These are phyloP conservation scores for Cyclargus thomasi DNA, from an alignment of 1,140 invertebrate species.

Conservation along the genomic window DNA sequence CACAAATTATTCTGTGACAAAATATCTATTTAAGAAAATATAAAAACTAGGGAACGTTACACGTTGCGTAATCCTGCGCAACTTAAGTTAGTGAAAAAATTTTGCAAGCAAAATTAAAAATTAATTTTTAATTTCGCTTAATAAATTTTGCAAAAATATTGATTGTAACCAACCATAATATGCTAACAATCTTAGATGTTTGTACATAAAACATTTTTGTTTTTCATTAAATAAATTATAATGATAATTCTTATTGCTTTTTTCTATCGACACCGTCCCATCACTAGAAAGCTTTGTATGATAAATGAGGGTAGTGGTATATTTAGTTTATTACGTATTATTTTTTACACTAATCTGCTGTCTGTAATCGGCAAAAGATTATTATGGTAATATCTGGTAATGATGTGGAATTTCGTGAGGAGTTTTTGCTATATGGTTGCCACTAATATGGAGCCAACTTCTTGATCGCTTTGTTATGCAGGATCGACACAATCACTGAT, in stretches of 20 bases:
- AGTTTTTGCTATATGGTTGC: not conserved
- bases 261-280: not conserved
- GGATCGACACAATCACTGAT: too few species aligned
- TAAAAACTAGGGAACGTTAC: too few species aligned
- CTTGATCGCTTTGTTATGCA: too few species aligned
- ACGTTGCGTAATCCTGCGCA: too few species aligned
- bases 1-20: too few species aligned
- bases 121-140: too few species aligned
- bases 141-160: too few species aligned
- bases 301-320: not conserved
- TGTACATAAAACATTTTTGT: not conserved
- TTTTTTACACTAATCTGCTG: not conserved
- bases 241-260: not conserved
- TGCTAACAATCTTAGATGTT: not conserved
- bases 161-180: too few species aligned
- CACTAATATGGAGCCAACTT: too few species aligned
- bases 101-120: too few species aligned
- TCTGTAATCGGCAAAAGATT: not conserved
- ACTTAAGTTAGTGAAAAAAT: too few species aligned
- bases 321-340: not conserved
- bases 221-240: not conserved
- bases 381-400: not conserved
- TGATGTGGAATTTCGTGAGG: not conserved
- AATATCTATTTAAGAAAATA: too few species aligned
- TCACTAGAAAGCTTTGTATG: not conserved